phyloP scores from a whole-genome alignment of 2,113 vertebrate species.

The Arothron firmamentum region DNA sequence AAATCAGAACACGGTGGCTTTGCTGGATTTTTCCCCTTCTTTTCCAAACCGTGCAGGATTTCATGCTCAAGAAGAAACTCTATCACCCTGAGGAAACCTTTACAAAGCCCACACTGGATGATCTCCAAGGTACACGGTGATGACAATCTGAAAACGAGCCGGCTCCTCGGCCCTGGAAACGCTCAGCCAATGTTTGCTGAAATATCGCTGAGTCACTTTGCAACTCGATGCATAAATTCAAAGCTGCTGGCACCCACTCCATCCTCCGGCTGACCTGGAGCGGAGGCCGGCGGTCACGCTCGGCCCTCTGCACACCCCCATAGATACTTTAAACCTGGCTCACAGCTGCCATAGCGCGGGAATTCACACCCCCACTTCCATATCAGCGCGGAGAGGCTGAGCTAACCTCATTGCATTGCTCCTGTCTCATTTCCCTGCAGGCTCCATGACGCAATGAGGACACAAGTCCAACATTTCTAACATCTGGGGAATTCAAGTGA shows the following conservation, averaged over 20 bases:
- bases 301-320: conserved; percentile 12
- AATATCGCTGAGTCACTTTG: conserved; percentile 6
- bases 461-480: conserved; percentile 15
- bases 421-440: conserved; percentile 15
- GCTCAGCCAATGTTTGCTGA: background rate
- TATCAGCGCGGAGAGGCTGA: conserved; percentile 24
- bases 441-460: conserved; percentile 33
- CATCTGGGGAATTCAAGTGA: conserved; percentile 18
- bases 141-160: conserved; percentile 7
- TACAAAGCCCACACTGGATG: conserved; percentile 14
- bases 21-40: background rate
- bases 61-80: conserved; percentile 25
- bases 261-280: conserved; percentile 5
- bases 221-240: background rate
- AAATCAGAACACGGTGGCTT: conserved; percentile 1
- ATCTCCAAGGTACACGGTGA: conserved; percentile 14
- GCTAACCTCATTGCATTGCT: conserved; percentile 24
- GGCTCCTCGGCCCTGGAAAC: background rate
- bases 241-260: conserved; percentile 5
- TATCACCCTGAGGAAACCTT: conserved; percentile 15
- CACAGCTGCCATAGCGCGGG: conserved; percentile 43
- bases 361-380: conserved; percentile 43
- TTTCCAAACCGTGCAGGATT: conserved; percentile 8
- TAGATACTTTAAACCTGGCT: conserved; percentile 53
- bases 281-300: background rate